Percentiles rank a stretch among this genome's conserved stretches.
Conservation (phyloP, 2,888 invertebrate species). For the Drosophila rellima region DNA sequence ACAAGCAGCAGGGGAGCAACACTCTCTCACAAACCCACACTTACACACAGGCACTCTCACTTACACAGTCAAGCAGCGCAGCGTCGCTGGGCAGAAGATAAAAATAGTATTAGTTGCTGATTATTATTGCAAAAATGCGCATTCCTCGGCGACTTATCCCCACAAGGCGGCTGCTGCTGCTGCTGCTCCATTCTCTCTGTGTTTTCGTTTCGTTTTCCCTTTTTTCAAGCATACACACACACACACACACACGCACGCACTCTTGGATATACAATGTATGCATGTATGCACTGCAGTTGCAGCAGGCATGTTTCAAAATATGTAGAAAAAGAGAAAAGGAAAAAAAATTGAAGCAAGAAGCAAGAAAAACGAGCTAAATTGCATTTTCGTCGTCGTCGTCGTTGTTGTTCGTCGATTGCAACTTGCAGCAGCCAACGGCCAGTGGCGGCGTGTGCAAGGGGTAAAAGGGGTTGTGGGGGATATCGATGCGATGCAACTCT, state of each 20-base stretch:
- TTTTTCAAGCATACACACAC: conserved; percentile 62
- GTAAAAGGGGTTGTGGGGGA: conserved; percentile 4
- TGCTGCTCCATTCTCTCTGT: conserved; percentile 48
- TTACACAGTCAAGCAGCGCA: conserved; percentile 13
- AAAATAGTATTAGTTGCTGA: conserved; percentile 83
- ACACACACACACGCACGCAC: conserved; percentile 27
- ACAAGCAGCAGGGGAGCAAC: conserved; percentile 30
- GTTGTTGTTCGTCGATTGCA: conserved; percentile 64
- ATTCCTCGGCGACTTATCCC: conserved; percentile 77
- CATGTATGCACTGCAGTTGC: conserved; percentile 40
- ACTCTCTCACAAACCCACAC: conserved; percentile 20
- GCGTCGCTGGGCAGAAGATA: conserved; percentile 73
- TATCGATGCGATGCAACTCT: conserved; percentile 3
- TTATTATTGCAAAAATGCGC: conserved; percentile 84
- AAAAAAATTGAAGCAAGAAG: conserved; percentile 72
- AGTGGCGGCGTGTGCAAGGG: conserved; percentile 56
- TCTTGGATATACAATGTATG: conserved; percentile 14
- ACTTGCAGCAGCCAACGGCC: conserved; percentile 63
- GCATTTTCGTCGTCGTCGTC: conserved; percentile 71
- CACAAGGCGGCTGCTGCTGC: conserved; percentile 62
- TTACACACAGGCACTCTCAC: conserved; percentile 40
- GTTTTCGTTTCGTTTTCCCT: conserved; percentile 81
- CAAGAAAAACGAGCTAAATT: conserved; percentile 82
- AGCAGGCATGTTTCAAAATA: conserved; percentile 63
- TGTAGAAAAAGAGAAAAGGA: conserved; percentile 47